Evolutionary conservation across 2,888 invertebrate genomes (phyloP).

Genomic region (Rhabditophanes sp.): DNA sequence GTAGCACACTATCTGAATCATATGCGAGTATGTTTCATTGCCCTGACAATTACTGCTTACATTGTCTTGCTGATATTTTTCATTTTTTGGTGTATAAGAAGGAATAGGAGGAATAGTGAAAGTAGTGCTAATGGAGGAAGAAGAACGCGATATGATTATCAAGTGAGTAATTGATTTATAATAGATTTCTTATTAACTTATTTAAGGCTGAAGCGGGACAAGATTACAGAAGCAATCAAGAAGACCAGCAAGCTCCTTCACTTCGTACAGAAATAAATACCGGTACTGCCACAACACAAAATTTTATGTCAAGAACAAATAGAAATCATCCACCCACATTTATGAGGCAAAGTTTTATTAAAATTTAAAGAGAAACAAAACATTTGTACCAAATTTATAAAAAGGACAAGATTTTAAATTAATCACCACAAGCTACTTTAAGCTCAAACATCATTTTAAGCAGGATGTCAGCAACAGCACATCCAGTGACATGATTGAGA

Average conservation of each 20-base stretch:
- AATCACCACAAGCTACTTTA: no score
- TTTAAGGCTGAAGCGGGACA: neutral
- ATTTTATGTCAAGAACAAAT: no score
- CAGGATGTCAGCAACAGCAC: no score
- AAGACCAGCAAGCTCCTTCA: neutral
- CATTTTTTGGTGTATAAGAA: conserved; percentile 22
- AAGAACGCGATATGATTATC: conserved; percentile 30
- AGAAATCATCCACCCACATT: no score
- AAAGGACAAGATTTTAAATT: no score
- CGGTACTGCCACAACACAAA: no score
- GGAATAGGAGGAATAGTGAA: conserved; percentile 19
- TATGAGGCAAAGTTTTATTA: no score
- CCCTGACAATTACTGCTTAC: conserved; percentile 30
- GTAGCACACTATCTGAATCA: conserved; percentile 30
- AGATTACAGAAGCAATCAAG: neutral
- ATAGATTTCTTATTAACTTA: conserved; percentile 2
- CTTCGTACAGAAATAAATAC: no score
- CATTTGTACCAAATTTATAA: no score
- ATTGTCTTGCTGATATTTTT: conserved; percentile 23
- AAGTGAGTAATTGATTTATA: conserved; percentile 11
- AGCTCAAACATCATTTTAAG: no score
- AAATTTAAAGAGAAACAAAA: no score
- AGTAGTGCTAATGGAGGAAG: conserved; percentile 8
- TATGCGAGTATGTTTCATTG: conserved; percentile 33
- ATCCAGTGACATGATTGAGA: no score